Evolutionary conservation across 2,888 invertebrate species (phyloP).

Genomic region (Camptogramma bilineatum): DNA sequence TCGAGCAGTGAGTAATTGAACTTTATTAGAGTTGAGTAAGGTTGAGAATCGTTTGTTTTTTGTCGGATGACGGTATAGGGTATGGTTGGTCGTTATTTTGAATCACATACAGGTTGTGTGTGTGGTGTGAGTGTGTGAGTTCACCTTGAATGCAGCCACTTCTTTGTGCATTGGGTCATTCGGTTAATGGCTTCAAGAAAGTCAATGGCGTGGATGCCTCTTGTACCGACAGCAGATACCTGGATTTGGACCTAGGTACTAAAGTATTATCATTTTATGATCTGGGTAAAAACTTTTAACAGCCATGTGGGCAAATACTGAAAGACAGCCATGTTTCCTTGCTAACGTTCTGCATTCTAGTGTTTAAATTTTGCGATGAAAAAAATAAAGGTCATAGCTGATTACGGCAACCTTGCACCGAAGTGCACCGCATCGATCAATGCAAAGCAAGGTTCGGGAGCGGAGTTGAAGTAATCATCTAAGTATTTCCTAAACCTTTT

Average conservation of each 20-base stretch:
- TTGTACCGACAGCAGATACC: slow-evolving; percentile 66
- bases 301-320: no score
- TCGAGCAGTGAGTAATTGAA: not conserved
- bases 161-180: slow-evolving; percentile 86
- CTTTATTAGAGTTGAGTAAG: slow-evolving; percentile 42
- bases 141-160: slow-evolving; percentile 84
- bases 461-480: no score
- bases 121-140: slow-evolving; percentile 67
- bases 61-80: slow-evolving; percentile 28
- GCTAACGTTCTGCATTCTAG: no score
- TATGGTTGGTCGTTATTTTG: slow-evolving; percentile 68
- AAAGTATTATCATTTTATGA: no score
- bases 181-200: slow-evolving; percentile 85
- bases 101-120: slow-evolving; percentile 67
- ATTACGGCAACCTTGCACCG: no score
- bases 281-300: no score
- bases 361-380: no score
- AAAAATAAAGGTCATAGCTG: no score
- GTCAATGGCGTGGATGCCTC: slow-evolving; percentile 82
- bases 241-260: slow-evolving; percentile 1
- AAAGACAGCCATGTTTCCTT: no score
- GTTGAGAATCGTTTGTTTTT: slow-evolving; percentile 46
- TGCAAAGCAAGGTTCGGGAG: no score
- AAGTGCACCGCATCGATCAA: no score
- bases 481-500: no score